phyloP scores from a whole-genome alignment of 1,140 invertebrate genomes.

The Caenorhabditis brenneri region DNA sequence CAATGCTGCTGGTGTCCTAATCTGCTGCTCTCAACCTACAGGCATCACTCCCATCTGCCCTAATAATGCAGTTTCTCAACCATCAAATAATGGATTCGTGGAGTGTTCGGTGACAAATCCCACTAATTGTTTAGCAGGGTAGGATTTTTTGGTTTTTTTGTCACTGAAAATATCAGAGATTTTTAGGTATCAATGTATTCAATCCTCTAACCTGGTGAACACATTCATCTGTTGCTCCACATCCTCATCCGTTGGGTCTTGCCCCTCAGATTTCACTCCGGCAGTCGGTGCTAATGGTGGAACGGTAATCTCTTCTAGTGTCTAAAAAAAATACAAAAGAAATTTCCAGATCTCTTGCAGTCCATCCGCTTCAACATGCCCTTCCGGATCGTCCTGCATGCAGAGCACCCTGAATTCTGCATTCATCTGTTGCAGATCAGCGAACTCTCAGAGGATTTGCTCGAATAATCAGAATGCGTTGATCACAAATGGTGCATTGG shows the following conservation, averaged over 20 bases:
- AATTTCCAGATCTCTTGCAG: background rate
- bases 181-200: background rate
- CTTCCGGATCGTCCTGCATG: background rate
- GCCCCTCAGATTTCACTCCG: background rate
- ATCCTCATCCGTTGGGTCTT: background rate
- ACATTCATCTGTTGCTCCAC: slow-evolving; percentile 12
- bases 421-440: background rate
- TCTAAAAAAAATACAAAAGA: background rate
- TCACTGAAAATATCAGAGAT: background rate
- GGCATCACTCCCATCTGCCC: background rate
- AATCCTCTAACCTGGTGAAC: background rate
- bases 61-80: background rate
- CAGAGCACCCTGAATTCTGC: background rate
- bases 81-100: background rate
- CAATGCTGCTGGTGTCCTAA: background rate
- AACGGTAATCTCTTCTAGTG: background rate
- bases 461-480: background rate
- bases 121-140: background rate
- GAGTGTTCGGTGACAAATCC: background rate
- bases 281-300: background rate
- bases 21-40: background rate
- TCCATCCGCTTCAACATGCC: slow-evolving; percentile 1
- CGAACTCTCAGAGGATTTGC: background rate
- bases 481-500: slow-evolving; percentile 18
- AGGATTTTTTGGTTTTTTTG: too few species aligned